Percentiles rank a stretch among this genome's conserved stretches.
These are phyloP conservation scores for Cerastis leucographa DNA, from an alignment of 2,888 invertebrate species.

Conservation along the genomic window DNA sequence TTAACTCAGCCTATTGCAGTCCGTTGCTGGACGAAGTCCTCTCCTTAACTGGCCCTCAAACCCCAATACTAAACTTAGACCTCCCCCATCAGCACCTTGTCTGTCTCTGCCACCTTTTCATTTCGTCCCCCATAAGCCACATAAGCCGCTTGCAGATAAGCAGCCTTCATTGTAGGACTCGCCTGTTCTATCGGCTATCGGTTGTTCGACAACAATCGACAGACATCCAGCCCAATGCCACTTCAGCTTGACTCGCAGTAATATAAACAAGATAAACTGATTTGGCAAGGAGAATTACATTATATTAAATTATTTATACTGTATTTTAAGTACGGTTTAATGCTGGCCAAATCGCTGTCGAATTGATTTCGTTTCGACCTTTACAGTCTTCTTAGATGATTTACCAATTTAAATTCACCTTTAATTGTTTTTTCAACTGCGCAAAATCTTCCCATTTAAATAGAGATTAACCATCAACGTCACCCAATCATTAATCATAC, in stretches of 20 bases:
- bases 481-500: constrained; percentile 11
- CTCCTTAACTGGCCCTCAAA: not conserved
- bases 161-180: not conserved
- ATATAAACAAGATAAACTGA: constrained; percentile 27
- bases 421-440: not conserved
- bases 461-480: constrained; percentile 12
- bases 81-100: not conserved
- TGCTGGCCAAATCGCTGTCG: constrained; percentile 16
- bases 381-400: not conserved
- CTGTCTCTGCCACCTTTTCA: not conserved
- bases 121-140: not conserved
- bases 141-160: not conserved
- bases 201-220: not conserved
- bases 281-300: constrained; percentile 21
- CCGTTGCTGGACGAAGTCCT: not conserved
- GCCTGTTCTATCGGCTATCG: not conserved
- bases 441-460: not conserved
- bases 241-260: not conserved
- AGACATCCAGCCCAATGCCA: not conserved
- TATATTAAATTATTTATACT: constrained; percentile 10
- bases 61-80: too few relatives aligned
- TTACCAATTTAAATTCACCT: not conserved
- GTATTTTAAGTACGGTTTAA: not conserved
- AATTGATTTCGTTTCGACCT: not conserved
- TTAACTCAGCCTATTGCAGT: not conserved